These are phyloP conservation scores for Neogobius melanostomus DNA, from an alignment of 2,113 vertebrate genomes.

Conservation along the genomic window DNA sequence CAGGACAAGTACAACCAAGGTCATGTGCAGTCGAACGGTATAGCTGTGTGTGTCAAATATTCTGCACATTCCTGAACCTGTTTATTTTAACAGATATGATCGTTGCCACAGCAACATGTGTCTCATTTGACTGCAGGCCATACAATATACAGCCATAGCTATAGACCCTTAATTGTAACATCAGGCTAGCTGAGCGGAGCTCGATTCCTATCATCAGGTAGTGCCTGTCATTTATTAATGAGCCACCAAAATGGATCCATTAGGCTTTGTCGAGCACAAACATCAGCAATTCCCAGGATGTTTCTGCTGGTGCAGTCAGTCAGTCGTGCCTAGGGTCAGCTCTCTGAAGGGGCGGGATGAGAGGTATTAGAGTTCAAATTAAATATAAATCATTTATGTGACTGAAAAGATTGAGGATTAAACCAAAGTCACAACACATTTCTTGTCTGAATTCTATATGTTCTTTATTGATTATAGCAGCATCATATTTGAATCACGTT, in stretches of 20 bases:
- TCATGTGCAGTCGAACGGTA: conserved; percentile 8
- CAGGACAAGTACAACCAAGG: conserved; percentile 18
- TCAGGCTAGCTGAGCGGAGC: no score
- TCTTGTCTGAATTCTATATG: conserved; percentile 18
- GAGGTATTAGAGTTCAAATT: neutral
- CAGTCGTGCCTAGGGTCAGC: conserved; percentile 18
- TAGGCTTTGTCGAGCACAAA: conserved; percentile 51
- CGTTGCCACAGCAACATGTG: conserved; percentile 35
- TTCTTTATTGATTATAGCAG: conserved; percentile 25
- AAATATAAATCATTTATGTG: neutral
- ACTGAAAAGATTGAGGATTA: conserved; percentile 23
- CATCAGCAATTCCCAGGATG: conserved; percentile 49
- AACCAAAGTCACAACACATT: conserved; percentile 52
- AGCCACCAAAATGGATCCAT: conserved; percentile 59
- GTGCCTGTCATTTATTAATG: conserved; percentile 65
- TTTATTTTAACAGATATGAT: conserved; percentile 9
- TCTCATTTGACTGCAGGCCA: conserved; percentile 40
- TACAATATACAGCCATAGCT: conserved; percentile 40
- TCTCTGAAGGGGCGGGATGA: conserved; percentile 22
- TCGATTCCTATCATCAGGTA: no score
- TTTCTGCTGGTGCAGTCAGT: conserved; percentile 16
- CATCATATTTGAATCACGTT: conserved; percentile 46
- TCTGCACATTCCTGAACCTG: neutral
- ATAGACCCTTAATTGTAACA: no score
- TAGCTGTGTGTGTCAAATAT: neutral